Base-by-base conservation (phyloP, 2,797 vertebrate genomes). In the Sebastes ruberrimus region DNA sequence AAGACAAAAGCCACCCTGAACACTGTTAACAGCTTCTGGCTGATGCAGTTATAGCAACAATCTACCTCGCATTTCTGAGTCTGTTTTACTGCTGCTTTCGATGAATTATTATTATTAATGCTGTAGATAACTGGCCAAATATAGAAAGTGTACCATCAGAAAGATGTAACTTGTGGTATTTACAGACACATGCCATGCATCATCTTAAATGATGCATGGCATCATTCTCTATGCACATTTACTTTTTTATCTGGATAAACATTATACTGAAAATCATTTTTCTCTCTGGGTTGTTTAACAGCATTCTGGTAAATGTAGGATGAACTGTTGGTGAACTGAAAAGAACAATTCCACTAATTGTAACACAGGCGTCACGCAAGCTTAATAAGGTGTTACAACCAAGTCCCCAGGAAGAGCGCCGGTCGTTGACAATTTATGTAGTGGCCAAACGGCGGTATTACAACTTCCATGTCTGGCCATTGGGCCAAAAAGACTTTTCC, bases 1-100 rank as follows among this genome's bases (percentile, higher is more conserved):
- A 83, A 81, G 57, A 76, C 35, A 22, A 66, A 85, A 82, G 57
- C 32, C 80, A 66, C 38, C 60, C 23, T 77, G 25, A 76, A 70
- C 16, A 20, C 55, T 64, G 49, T 82, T 42, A 72, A 30, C 9
- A 57, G 30, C 56, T 71, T 33, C 55, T 73, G 70, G 69, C 73
- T 55, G 64, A 59, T 80, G 60, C 60, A 61, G 72, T 30, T 13
- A 38, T 9, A 60, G 14, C 57, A 78, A 18, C 38, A 14, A 25
- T 55, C 38, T 69, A 4, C 7, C 27, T 60, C 10, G 22, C 14
- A 61, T 64, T 64, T 25, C 23, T 66, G 20, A 30, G 35, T 67
- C 56, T 62, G 7, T 78, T 46, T 56, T 57, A 5, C 30, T 55
- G 32, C 27, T 4, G 2, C 10, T 55, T 77, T 70, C 33, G 8